Evolutionary conservation across 2,113 vertebrate genomes (phyloP), one percentile per base, ranked within the genome.

Genomic region (Protobothrops flavoviridis): DNA sequence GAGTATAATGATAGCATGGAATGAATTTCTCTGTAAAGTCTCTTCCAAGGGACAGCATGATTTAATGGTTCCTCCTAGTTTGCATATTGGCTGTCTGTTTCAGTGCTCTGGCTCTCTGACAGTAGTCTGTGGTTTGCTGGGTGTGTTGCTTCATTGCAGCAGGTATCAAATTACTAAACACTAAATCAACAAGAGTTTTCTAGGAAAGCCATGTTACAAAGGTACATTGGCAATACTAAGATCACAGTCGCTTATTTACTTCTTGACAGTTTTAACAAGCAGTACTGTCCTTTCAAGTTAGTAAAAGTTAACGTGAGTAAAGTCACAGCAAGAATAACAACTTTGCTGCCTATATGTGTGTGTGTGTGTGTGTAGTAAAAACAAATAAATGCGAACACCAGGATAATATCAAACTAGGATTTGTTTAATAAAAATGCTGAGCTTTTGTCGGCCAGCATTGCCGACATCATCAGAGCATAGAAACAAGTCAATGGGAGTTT

Each of bases 131-230:
- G 93, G n/a, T 90, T n/a, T 61, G 0, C 64, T 86, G 93, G 87
- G 29, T 89, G 24, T 1, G 0, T 94, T 92, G 53, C 9, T 1
- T 50, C n/a, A 59, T 85, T 89, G 1, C 81, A 61, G 6, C 93
- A 93, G 61, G 90, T 45, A 89, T 95, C 93, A 9, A 3, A 48
- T 91, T 93, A 94, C 95, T 93, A 86, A 55, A 13, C 90, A 94
- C 94, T 96, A 94, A 96, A 92, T 92, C 93, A 94, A 94, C 95
- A 95, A 93, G 94, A 92, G 94, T 95, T 97, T 97, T 97, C 96
- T 97, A 97, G 96, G 95, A 97, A 96, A 96, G 90, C 15, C 0
- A 0, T 93, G 93, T 90, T 94, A 91, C 94, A 96, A 89, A 53
- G 87, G 87, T 89, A 57, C 24, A 48, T 43, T 52, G 87, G 20